Conservation (phyloP, 2,797 vertebrate genomes). For the Echiichthys vipera region DNA sequence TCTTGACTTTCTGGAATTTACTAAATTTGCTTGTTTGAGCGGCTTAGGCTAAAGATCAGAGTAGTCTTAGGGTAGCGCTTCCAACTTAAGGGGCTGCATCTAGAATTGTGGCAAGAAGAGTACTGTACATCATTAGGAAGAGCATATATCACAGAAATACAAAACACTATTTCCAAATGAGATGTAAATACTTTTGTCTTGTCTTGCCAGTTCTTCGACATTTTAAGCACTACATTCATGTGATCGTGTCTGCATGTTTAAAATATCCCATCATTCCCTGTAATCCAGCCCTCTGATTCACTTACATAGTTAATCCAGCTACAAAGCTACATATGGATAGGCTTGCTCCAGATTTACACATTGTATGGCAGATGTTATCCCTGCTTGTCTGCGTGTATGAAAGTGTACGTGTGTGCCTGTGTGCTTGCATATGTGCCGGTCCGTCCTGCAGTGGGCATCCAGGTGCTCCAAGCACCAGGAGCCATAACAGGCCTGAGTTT, state of each 20-base stretch:
- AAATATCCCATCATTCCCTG: conserved; percentile 52
- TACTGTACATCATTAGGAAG: conserved; percentile 2
- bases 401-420: conserved; percentile 16
- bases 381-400: conserved; percentile 11
- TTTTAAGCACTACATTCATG: conserved; percentile 42
- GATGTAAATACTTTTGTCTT: background rate
- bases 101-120: background rate
- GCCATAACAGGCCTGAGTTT: conserved; percentile 66
- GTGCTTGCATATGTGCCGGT: conserved; percentile 13
- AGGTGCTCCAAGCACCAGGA: conserved; percentile 63
- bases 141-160: background rate
- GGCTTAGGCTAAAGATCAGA: conserved; percentile 26
- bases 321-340: conserved; percentile 51
- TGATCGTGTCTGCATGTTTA: conserved; percentile 38
- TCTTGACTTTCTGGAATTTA: conserved; percentile 60
- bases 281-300: conserved; percentile 57
- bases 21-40: conserved; percentile 48
- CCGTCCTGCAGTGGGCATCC: conserved; percentile 44
- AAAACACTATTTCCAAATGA: background rate
- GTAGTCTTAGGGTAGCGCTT: background rate
- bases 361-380: conserved; percentile 59
- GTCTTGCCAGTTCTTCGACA: conserved; percentile 15
- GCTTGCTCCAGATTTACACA: conserved; percentile 58
- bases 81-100: background rate
- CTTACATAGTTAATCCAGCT: conserved; percentile 63